Conservation (phyloP, 2,797 vertebrate species). For the Tadarida brasiliensis region DNA sequence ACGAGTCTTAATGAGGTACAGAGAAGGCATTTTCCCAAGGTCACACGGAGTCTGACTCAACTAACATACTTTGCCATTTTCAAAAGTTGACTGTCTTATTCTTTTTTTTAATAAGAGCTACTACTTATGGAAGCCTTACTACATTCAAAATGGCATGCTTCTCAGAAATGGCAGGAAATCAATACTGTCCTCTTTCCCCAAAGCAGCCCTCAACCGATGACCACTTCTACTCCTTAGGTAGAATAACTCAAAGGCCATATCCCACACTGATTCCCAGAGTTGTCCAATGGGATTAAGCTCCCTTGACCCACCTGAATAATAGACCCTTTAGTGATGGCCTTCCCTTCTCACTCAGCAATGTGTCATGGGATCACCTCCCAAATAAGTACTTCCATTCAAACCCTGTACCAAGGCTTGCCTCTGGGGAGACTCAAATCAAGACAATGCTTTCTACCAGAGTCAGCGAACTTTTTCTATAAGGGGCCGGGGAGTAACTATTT, state of each 20-base stretch:
- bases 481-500: background rate
- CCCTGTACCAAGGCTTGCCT: background rate
- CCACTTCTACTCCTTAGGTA: background rate
- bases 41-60: conserved; percentile 42
- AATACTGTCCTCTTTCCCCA: background rate
- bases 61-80: background rate
- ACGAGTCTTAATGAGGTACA: conserved; percentile 52
- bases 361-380: background rate
- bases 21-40: conserved; percentile 54
- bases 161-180: conserved; percentile 7
- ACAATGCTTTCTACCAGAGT: background rate
- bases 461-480: background rate
- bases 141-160: background rate
- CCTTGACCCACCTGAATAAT: background rate
- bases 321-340: background rate
- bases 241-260: background rate
- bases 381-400: background rate
- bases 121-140: background rate
- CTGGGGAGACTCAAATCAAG: background rate
- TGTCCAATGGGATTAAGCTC: background rate
- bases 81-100: background rate
- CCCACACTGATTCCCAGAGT: background rate
- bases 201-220: background rate
- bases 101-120: background rate
- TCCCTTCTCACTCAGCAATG: background rate